Evolutionary conservation across 2,888 invertebrate species (phyloP).

Genomic region (Eremobia ochroleuca): DNA sequence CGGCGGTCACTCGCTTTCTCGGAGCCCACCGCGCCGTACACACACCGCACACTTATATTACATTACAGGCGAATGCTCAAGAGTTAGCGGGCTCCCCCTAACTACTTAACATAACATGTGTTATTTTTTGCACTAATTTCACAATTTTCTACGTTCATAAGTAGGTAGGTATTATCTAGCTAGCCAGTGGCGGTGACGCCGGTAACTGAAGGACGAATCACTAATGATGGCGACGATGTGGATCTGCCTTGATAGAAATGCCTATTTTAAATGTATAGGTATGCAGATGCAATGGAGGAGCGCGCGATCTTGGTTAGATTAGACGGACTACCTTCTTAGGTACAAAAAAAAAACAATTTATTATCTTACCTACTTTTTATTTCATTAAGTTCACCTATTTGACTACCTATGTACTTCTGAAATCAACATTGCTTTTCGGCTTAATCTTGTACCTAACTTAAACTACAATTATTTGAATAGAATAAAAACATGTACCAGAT

Average conservation of each 20-base stretch:
- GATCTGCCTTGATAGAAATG: not conserved
- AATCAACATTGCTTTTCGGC: not conserved
- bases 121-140: too few species aligned
- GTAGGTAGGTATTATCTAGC: too few species aligned
- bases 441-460: not conserved
- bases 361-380: not conserved
- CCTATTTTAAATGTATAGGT: not conserved
- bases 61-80: not conserved
- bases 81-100: too few species aligned
- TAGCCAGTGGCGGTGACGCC: not conserved
- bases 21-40: too few species aligned
- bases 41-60: too few species aligned
- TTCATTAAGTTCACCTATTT: not conserved
- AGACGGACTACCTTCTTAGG: too few species aligned
- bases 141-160: too few species aligned
- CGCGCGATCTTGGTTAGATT: not conserved
- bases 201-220: not conserved
- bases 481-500: not conserved
- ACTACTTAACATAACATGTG: too few species aligned
- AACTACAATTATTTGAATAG: not conserved
- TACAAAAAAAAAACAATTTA: not conserved
- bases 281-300: not conserved
- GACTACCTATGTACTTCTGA: not conserved
- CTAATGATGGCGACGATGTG: not conserved
- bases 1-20: too few species aligned